phyloP scores from a whole-genome alignment of 2,113 vertebrate genomes.

The Saguinus imperator region DNA sequence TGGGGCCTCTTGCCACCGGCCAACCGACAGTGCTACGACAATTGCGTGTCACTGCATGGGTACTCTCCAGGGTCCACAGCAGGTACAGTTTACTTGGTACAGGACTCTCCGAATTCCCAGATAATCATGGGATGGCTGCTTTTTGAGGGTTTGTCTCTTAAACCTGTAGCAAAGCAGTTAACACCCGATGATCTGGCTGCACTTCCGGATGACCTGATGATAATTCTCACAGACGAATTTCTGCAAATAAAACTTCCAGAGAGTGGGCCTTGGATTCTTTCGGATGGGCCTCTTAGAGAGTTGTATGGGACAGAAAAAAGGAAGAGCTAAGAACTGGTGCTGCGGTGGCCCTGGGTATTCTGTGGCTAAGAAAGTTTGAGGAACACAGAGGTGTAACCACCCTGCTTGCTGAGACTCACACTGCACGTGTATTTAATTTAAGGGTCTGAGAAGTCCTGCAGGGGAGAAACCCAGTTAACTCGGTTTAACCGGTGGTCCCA shows the following conservation, averaged over 20 bases:
- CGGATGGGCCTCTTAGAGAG: not conserved
- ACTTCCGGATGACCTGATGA: not conserved
- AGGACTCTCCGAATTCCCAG: not conserved
- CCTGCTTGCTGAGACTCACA: not conserved
- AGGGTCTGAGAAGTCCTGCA: not conserved
- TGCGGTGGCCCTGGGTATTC: not conserved
- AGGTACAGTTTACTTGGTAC: not conserved
- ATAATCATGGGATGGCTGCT: not conserved
- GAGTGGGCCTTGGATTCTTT: not conserved
- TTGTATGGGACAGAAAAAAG: not conserved
- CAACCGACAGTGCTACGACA: not conserved
- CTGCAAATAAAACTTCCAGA: not conserved
- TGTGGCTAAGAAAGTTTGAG: not conserved
- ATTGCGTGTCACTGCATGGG: not conserved
- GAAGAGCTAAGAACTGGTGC: no score
- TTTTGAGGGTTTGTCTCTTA: not conserved
- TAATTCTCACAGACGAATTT: not conserved
- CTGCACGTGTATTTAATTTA: not conserved
- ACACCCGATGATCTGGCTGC: not conserved
- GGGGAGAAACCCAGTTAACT: not conserved
- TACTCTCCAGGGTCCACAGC: not conserved
- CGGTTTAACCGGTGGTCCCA: not conserved
- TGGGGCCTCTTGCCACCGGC: not conserved
- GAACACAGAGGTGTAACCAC: not conserved
- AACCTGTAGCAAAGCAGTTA: not conserved